phyloP scores from a whole-genome alignment of 2,797 vertebrate genomes.

The Enteromius radiatus region DNA sequence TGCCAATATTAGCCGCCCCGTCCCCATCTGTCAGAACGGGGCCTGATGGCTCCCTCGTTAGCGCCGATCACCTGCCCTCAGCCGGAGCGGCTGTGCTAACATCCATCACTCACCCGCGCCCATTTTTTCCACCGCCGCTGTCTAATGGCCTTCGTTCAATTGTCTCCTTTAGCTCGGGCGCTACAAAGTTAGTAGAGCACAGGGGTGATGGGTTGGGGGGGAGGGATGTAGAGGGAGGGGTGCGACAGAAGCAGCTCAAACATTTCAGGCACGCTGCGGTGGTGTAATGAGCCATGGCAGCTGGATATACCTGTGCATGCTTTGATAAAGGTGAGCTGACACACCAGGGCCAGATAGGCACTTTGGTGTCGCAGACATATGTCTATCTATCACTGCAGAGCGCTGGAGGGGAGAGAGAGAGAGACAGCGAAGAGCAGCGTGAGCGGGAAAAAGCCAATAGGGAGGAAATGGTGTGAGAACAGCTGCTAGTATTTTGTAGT shows the following conservation, averaged over 20 bases:
- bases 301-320: conserved; percentile 89
- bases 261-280: conserved; percentile 87
- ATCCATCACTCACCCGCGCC: conserved; percentile 81
- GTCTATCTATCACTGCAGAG: conserved; percentile 83
- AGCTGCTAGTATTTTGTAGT: conserved; percentile 63
- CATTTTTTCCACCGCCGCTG: conserved; percentile 68
- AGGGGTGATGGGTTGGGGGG: conserved; percentile 33
- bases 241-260: conserved; percentile 80
- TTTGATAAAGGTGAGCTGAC: conserved; percentile 93
- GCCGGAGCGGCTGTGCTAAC: conserved; percentile 81
- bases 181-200: conserved; percentile 54
- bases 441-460: conserved; percentile 48
- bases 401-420: conserved; percentile 69
- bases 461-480: conserved; percentile 71
- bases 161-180: conserved; percentile 68
- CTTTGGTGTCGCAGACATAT: conserved; percentile 85
- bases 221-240: conserved; percentile 21
- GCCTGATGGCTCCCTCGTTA: conserved; percentile 83
- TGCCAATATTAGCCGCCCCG: conserved; percentile 73
- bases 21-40: conserved; percentile 84
- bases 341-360: conserved; percentile 88
- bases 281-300: conserved; percentile 90
- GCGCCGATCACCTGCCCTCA: conserved; percentile 85
- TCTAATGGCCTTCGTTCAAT: conserved; percentile 74
- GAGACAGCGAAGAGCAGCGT: conserved; percentile 28